Conservation (phyloP, 2,888 invertebrate genomes). For the Monopis laevigella region DNA sequence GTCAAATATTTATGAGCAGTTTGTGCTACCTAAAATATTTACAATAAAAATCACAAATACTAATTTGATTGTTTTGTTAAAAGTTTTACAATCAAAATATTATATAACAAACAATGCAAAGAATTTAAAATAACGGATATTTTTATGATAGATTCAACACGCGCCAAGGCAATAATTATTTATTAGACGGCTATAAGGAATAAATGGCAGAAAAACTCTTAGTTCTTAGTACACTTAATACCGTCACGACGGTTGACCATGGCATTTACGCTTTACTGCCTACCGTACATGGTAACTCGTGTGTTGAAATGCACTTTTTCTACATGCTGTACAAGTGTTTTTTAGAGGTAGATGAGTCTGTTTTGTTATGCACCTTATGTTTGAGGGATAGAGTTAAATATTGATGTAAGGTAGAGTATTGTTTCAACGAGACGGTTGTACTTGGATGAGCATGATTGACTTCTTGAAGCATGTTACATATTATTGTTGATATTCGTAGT, state of each 20-base stretch:
- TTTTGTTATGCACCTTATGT: no score
- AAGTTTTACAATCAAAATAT: no score
- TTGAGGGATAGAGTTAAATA: neutral
- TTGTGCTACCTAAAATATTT: no score
- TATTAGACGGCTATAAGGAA: neutral
- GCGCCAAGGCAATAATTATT: constrained; percentile 17
- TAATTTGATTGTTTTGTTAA: no score
- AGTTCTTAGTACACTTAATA: constrained; percentile 27
- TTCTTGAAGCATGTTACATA: no score
- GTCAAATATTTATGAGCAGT: no score
- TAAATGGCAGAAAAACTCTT: neutral
- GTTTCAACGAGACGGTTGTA: constrained; percentile 25
- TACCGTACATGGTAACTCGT: constrained; percentile 38
- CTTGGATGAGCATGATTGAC: constrained; percentile 22
- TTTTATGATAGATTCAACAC: constrained; percentile 19
- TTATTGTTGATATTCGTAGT: no score
- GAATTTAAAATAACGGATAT: constrained; percentile 11
- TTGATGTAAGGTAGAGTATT: neutral
- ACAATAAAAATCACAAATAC: no score
- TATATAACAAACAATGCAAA: no score
- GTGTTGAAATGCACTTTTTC: constrained; percentile 44
- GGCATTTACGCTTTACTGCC: constrained; percentile 61
- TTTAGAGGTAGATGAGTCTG: neutral
- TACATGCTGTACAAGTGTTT: neutral
- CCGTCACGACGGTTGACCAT: constrained; percentile 59